These are phyloP conservation scores for Syngnathus scovelli DNA, from an alignment of 2,113 vertebrate genomes.

Conservation along the genomic window DNA sequence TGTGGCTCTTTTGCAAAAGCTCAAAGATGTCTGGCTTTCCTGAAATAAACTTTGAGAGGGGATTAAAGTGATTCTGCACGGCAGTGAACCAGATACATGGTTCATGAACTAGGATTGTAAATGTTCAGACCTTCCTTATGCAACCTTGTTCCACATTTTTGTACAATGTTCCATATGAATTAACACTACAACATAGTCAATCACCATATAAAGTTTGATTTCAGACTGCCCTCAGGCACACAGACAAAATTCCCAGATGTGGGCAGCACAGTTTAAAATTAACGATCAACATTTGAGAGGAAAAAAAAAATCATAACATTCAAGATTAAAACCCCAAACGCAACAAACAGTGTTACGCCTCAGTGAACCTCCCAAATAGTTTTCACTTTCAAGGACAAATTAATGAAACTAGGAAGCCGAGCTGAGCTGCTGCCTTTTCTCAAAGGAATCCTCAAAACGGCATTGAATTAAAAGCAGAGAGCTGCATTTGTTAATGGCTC, in stretches of 20 bases:
- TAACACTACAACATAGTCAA: slow-evolving; percentile 30
- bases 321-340: slow-evolving; percentile 15
- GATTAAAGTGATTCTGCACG: slow-evolving; percentile 36
- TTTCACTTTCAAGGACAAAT: slow-evolving; percentile 29
- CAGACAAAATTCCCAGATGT: slow-evolving; percentile 43
- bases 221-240: slow-evolving; percentile 30
- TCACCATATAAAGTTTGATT: slow-evolving; percentile 37
- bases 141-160: slow-evolving; percentile 42
- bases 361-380: slow-evolving; percentile 23
- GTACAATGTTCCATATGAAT: slow-evolving; percentile 25
- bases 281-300: slow-evolving; percentile 10
- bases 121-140: slow-evolving; percentile 39
- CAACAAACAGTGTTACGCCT: background rate
- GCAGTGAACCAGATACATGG: slow-evolving; percentile 41
- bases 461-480: slow-evolving; percentile 25
- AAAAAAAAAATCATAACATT: slow-evolving; percentile 24
- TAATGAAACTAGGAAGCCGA: slow-evolving; percentile 14
- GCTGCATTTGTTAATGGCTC: slow-evolving; percentile 10
- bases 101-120: slow-evolving; percentile 43
- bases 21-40: slow-evolving; percentile 54
- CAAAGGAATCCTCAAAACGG: slow-evolving; percentile 19
- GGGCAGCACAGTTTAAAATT: slow-evolving; percentile 23
- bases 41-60: slow-evolving; percentile 38
- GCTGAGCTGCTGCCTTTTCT: slow-evolving; percentile 13
- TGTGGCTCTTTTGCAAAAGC: slow-evolving; percentile 36